Evolutionary conservation across 2,797 vertebrate species (phyloP).

Genomic region (Coreius guichenoti): DNA sequence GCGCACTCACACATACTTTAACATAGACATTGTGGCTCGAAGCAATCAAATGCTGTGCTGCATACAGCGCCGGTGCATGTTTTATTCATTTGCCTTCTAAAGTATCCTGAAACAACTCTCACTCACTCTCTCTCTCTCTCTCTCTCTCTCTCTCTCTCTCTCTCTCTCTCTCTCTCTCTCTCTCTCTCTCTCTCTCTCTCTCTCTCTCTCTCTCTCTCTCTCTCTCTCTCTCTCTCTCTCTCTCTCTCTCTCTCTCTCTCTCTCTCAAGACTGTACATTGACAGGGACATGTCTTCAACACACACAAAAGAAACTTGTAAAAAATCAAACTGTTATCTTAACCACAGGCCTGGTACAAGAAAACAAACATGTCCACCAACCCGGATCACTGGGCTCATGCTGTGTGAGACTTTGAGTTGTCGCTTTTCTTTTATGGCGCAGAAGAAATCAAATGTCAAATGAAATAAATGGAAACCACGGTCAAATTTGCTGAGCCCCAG

Average conservation of each 20-base stretch:
- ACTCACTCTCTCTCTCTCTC: too few relatives aligned
- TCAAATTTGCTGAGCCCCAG: conserved; percentile 35
- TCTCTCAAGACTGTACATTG: conserved; percentile 35
- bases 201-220: too few relatives aligned
- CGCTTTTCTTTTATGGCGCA: conserved; percentile 22
- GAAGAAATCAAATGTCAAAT: conserved; percentile 25
- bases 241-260: conserved; percentile 39
- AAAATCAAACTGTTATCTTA: conserved; percentile 11
- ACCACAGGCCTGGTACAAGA: neutral
- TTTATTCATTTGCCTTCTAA: conserved; percentile 71
- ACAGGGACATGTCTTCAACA: conserved; percentile 27
- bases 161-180: too few relatives aligned
- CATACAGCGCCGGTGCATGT: conserved; percentile 66
- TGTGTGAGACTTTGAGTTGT: conserved; percentile 2
- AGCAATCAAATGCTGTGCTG: conserved; percentile 61
- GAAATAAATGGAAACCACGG: conserved; percentile 23
- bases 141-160: too few relatives aligned
- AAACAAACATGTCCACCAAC: conserved; percentile 17
- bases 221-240: neutral
- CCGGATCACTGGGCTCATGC: conserved; percentile 4
- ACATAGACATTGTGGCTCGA: conserved; percentile 48
- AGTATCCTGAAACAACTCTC: conserved; percentile 52
- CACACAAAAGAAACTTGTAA: conserved; percentile 26
- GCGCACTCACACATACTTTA: conserved; percentile 42
- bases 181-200: too few relatives aligned